Percentiles rank a stretch among this genome's conserved stretches.
Evolutionary conservation across 2,113 vertebrate genomes (phyloP).

Genomic region (Hypocryptadius cinnamomeus): DNA sequence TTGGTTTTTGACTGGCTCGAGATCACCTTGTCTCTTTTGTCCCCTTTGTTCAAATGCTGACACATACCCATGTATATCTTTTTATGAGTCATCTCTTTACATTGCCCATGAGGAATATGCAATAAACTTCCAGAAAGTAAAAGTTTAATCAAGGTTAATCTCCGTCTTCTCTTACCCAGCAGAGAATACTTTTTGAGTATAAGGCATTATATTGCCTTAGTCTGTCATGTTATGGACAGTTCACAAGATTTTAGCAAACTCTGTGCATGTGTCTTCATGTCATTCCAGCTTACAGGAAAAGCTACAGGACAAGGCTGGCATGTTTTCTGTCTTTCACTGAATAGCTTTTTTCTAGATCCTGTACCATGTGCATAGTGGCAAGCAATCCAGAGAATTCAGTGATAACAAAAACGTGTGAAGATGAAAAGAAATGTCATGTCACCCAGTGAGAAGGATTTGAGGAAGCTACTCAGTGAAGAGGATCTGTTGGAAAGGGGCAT

Average conservation of each 20-base stretch:
- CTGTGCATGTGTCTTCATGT: background rate
- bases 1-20: background rate
- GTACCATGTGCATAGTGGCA: background rate
- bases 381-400: background rate
- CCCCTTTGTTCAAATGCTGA: background rate
- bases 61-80: background rate
- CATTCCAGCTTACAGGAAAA: background rate
- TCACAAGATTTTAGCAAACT: background rate
- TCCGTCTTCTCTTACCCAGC: background rate
- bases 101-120: background rate
- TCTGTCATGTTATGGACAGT: background rate
- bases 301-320: background rate
- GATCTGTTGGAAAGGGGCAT: background rate
- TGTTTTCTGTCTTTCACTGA: background rate
- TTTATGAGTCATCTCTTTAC: background rate
- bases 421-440: background rate
- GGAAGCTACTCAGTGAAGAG: background rate
- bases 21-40: background rate
- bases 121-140: background rate
- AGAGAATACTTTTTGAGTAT: background rate
- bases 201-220: background rate
- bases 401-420: background rate
- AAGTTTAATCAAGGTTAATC: background rate
- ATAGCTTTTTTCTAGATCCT: background rate
- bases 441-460: background rate